Evolutionary conservation across 2,797 vertebrate genomes (phyloP), one percentile per base, ranked within the genome.

Genomic region (Dryobates pubescens): DNA sequence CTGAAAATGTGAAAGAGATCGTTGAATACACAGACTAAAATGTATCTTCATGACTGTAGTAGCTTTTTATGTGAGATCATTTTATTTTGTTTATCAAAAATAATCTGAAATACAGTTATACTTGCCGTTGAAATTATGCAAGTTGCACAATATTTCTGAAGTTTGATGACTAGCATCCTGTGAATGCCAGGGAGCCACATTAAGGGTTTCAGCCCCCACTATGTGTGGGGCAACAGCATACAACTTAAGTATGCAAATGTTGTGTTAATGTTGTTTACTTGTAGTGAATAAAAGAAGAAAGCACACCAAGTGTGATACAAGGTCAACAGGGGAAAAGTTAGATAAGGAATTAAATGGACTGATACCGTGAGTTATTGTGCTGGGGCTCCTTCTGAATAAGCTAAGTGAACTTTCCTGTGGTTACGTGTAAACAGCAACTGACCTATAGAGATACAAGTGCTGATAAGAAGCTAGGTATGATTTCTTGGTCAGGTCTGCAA

Each of bases 81-180:
- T 78, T 67, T 68, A 43, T 56, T 77, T 24, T 59, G 54, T 92
- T 78, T 87, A 87, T 67, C 59, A 59, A 49, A 68, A 43, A 26
- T 88, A 36, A 51, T 86, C 63, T 88, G 82, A 92, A 90, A 92
- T 77, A 88, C 72, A 82, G 62, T 88, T 96, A 59, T 58, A 38
- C 36, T 84, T 89, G 68, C 74, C 74, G 92, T 69, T 87, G 65
- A 90, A 90, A 81, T 88, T 43, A 49, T 22, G 24, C 5, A 34
- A 68, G 32, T 83, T 77, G 70, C 4, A 7, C 59, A 94, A 78
- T 83, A 57, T 38, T 56, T 32, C 61, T 81, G 53, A 70, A 89
- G 68, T 67, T 43, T 61, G 67, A 90, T 61, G 67, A 90, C 34
- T 83, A 41, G 51, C 53, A 82, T 78, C 67, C 94, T 24, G 16